These are phyloP conservation scores for Sebastes steindachneri DNA, from an alignment of 2,797 vertebrate species.

Conservation along the genomic window DNA sequence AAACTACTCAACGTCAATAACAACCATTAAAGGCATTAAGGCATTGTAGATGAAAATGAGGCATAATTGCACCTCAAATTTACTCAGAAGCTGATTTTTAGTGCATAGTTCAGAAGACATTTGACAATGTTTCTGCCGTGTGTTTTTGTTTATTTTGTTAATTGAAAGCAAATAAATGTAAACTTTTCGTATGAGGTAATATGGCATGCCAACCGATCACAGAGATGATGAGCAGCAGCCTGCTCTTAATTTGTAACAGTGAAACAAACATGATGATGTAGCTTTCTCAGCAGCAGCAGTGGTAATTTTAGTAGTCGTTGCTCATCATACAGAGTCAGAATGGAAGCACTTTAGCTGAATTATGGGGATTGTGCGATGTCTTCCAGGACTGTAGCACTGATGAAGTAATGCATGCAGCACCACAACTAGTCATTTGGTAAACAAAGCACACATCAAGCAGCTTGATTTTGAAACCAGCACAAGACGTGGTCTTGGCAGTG, in stretches of 20 bases:
- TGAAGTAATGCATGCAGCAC: neutral
- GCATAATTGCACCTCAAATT: neutral
- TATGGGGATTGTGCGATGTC: neutral
- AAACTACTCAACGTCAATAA: neutral
- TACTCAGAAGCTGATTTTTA: neutral
- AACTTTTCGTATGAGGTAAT: neutral
- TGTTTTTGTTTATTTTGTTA: neutral
- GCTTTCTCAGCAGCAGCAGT: neutral
- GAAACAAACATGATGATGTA: neutral
- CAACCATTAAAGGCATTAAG: neutral
- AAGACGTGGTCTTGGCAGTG: neutral
- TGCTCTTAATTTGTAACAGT: neutral
- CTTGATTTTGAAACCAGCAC: conserved; percentile 18
- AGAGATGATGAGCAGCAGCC: neutral
- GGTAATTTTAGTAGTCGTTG: neutral
- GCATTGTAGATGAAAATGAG: neutral
- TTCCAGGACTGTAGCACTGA: conserved; percentile 11
- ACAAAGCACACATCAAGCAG: conserved; percentile 27
- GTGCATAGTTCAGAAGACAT: neutral
- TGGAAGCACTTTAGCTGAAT: conserved; percentile 5
- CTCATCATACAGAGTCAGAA: neutral
- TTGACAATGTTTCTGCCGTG: neutral
- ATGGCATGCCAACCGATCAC: neutral
- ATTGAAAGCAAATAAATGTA: neutral
- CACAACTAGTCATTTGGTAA: conserved; percentile 15